A percentile compares a stretch with the other conserved stretches of the same genome.
These are phyloP conservation scores for Vidua chalybeata DNA, from an alignment of 2,113 vertebrate genomes.

Conservation along the genomic window DNA sequence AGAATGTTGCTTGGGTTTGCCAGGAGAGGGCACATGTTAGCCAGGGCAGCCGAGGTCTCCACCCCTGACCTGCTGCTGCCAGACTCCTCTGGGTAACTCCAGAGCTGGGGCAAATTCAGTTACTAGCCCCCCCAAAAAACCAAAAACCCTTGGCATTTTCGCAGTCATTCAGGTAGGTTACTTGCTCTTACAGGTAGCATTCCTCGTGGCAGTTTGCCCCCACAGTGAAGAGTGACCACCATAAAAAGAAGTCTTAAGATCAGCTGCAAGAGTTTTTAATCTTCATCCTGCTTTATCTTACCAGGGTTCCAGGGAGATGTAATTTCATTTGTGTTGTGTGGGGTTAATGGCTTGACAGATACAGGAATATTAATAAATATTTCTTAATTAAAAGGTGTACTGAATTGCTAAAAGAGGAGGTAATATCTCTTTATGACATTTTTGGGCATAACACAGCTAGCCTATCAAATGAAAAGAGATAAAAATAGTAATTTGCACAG, in stretches of 20 bases:
- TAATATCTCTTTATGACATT: not conserved
- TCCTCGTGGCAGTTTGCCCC: not conserved
- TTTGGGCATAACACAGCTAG: slow-evolving; percentile 11
- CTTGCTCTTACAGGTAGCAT: not conserved
- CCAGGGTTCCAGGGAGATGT: not conserved
- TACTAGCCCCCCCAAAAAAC: not conserved
- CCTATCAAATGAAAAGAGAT: not conserved
- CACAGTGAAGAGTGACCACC: not conserved
- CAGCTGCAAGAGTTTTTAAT: not conserved
- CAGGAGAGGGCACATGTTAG: not conserved
- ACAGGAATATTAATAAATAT: slow-evolving; percentile 37
- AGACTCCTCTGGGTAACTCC: not conserved
- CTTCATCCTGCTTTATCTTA: not conserved
- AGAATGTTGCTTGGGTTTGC: not conserved
- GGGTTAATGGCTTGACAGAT: not conserved
- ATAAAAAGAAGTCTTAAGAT: not conserved
- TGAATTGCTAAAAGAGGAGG: slow-evolving; percentile 13
- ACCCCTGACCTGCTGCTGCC: not conserved
- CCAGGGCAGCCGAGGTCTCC: rapidly evolving
- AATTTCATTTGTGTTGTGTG: not conserved
- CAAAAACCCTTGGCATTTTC: rapidly evolving
- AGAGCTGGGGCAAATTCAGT: not conserved
- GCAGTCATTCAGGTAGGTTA: not conserved
- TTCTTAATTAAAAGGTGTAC: slow-evolving; percentile 48
- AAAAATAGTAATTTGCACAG: slow-evolving; percentile 53